These are phyloP conservation scores for Teleogryllus occipitalis DNA, from an alignment of 1,140 invertebrate genomes.

Conservation along the genomic window DNA sequence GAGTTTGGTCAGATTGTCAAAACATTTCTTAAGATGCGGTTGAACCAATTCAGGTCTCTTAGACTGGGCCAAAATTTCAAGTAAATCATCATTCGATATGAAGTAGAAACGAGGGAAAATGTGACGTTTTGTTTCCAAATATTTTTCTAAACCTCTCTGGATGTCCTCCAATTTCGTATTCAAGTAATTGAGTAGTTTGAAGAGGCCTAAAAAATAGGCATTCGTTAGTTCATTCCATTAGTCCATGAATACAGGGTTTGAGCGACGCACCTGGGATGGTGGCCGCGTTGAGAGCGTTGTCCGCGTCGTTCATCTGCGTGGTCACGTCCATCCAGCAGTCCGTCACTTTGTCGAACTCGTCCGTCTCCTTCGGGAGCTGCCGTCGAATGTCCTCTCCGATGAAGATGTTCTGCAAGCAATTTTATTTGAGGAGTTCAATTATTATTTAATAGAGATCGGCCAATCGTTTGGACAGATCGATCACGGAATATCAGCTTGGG, in stretches of 20 bases:
- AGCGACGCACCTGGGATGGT: slow-evolving; percentile 28
- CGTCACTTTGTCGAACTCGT: slow-evolving; percentile 64
- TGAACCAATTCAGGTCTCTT: slow-evolving; percentile 73
- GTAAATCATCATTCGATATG: slow-evolving; percentile 78
- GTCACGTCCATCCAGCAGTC: slow-evolving; percentile 65
- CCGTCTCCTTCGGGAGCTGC: slow-evolving; percentile 68
- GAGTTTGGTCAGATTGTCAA: slow-evolving; percentile 71
- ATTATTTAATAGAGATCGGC: no score
- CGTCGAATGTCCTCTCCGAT: slow-evolving; percentile 73
- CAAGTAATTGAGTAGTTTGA: slow-evolving; percentile 53
- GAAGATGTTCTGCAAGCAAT: slow-evolving; percentile 64
- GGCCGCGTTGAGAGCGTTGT: slow-evolving; percentile 33
- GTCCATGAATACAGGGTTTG: not conserved
- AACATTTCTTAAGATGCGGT: slow-evolving; percentile 74
- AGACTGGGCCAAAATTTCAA: slow-evolving; percentile 72
- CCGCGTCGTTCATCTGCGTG: slow-evolving; percentile 30
- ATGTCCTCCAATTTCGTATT: slow-evolving; percentile 56
- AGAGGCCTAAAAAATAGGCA: slow-evolving; percentile 36
- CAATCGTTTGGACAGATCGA: no score
- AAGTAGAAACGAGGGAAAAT: slow-evolving; percentile 80
- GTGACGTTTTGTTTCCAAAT: slow-evolving; percentile 75
- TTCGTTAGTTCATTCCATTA: not conserved
- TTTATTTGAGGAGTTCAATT: no score
- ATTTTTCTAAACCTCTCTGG: slow-evolving; percentile 66
- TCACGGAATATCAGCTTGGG: no score